phyloP scores from a whole-genome alignment of 2,797 vertebrate genomes.

The Nasua narica region DNA sequence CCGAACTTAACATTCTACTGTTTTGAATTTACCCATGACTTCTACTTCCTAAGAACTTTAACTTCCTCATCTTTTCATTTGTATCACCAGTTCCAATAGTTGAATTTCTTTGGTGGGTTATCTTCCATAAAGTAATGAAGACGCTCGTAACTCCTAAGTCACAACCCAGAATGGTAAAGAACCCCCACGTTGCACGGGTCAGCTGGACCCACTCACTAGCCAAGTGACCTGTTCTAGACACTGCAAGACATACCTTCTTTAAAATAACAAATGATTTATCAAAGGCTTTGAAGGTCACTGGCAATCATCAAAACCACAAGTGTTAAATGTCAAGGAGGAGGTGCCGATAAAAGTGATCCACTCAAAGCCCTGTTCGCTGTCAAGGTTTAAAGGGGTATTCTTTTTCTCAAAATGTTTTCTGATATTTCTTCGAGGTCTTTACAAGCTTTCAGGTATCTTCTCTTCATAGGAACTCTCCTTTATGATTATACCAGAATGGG shows the following conservation, averaged over 20 bases:
- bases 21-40: background rate
- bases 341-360: background rate
- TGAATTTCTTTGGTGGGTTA: background rate
- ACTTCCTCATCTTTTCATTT: background rate
- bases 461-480: background rate
- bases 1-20: background rate
- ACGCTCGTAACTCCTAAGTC: background rate
- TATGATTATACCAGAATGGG: background rate
- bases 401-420: background rate
- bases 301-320: background rate
- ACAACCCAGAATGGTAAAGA: background rate
- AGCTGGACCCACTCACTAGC: background rate
- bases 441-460: conserved; percentile 3
- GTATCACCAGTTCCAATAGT: background rate
- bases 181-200: background rate
- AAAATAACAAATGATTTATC: conserved; percentile 8
- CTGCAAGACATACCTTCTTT: background rate
- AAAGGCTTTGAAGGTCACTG: background rate
- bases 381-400: background rate
- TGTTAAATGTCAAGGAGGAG: background rate
- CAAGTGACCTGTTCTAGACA: background rate
- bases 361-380: background rate
- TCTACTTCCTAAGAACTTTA: background rate
- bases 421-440: background rate
- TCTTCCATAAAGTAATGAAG: background rate